These are phyloP conservation scores for Rattus rattus DNA, from an alignment of 2,113 vertebrate species.

Conservation along the genomic window DNA sequence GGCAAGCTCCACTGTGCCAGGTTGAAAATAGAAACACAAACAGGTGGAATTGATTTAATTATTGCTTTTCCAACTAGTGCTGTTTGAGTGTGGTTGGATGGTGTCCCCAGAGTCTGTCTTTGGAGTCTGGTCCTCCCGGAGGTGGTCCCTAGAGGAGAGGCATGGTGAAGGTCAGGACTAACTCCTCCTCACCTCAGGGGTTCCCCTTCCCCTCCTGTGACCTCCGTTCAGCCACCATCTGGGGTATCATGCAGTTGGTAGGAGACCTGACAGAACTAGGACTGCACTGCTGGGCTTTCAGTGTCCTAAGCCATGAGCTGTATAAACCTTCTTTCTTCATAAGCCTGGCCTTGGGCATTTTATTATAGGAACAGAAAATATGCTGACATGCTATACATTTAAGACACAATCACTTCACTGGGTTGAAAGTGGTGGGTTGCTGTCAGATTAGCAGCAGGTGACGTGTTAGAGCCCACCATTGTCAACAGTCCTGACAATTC, in stretches of 20 bases:
- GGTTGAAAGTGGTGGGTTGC: not conserved
- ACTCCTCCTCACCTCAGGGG: not conserved
- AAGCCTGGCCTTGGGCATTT: not conserved
- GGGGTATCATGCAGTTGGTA: not conserved
- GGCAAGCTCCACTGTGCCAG: not conserved
- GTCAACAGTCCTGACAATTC: not conserved
- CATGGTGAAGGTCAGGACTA: not conserved
- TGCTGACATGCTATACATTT: not conserved
- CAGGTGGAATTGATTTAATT: not conserved
- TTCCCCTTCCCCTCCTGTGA: not conserved
- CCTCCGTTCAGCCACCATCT: not conserved
- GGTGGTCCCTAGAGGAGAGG: not conserved
- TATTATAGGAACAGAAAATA: not conserved
- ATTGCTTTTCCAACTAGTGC: not conserved
- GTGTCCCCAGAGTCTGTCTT: not conserved
- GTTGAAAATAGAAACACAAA: not conserved
- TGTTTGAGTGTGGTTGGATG: not conserved
- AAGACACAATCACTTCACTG: not conserved
- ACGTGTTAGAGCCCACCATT: not conserved
- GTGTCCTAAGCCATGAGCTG: not conserved
- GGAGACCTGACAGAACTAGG: not conserved
- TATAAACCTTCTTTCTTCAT: not conserved
- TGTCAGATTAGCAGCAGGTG: no score
- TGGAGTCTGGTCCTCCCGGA: not conserved
- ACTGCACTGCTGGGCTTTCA: not conserved